Evolutionary conservation across 2,888 invertebrate genomes (phyloP), one percentile per base, ranked within the genome.

Genomic region (Acronicta leporina): DNA sequence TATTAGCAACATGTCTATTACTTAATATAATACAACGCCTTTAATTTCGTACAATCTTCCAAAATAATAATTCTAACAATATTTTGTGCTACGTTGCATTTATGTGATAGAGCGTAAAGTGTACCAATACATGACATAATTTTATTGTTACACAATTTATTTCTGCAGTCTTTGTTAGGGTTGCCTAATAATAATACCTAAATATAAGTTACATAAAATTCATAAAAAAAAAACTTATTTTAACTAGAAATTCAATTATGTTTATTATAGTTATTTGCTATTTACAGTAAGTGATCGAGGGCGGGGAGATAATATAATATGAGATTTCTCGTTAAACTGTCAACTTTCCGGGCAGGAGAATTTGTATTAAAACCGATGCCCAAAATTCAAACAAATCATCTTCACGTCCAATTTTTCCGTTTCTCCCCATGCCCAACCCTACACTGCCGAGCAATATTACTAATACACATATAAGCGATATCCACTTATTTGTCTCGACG

Each of bases 401-500:
- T 13, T 13, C 11, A 14, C 15, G 14, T 73, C 56, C 41, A 47
- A 73, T 73, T 49, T 25, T 27, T 51, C 44, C 49, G 16, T 14
- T 50, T 38, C 11, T 0, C 49, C 62, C 45, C 62, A 20, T 41
- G 40, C 46, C 11, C 71, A 74, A 30, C 78, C 75, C 72, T 77
- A 67, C 68, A 63, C 69, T 75, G 61, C 67, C 70, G 58, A 73
- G 70, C 81, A 83, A 80, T 82, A 83, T 80, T 73, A 74, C 83
- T 85, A 85, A 87, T 87, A 88, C 86, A 87, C 82, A 85, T 79
- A 87, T 85, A 85, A 88, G 82, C 85, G 84, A 80, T 74, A 74
- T 82, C 87, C 84, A 86, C 84, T 89, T 92, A 91, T 92, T 90
- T 92, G 92, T 92, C 89, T 87, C 85, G 72, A 75, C 66, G 82